phyloP scores from a whole-genome alignment of 2,888 invertebrate genomes.

The Malachius bipustulatus region DNA sequence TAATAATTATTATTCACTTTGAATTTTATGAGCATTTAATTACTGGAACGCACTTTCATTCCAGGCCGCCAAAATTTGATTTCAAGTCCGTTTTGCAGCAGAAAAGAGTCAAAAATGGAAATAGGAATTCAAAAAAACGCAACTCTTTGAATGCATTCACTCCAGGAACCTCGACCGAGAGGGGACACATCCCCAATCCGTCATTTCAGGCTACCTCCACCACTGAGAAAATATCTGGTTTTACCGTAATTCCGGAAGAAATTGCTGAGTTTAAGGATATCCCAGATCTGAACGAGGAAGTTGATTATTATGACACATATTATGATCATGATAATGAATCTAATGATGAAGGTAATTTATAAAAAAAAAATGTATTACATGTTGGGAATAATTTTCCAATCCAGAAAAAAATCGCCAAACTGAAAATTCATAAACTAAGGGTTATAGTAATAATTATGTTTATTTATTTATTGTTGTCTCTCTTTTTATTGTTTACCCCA shows the following conservation, averaged over 20 bases:
- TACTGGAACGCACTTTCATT: conserved; percentile 15
- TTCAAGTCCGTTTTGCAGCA: conserved; percentile 45
- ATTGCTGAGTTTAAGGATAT: conserved; percentile 23
- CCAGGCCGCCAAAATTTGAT: conserved; percentile 49
- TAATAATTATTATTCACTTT: conserved; percentile 30
- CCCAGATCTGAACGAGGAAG: conserved; percentile 15
- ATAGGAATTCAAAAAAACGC: conserved; percentile 28
- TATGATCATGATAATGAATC: no score
- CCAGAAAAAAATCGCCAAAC: no score
- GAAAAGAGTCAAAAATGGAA: conserved; percentile 42
- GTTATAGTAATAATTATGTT: no score
- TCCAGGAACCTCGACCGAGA: no score
- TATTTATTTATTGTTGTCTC: no score
- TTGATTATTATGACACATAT: conserved; percentile 25
- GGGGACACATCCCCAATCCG: no score
- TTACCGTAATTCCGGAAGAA: conserved; percentile 9
- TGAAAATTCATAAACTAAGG: no score
- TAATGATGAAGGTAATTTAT: no score
- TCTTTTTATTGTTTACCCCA: no score
- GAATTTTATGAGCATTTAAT: neutral
- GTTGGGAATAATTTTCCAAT: no score
- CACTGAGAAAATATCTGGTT: conserved; percentile 1
- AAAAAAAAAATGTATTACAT: no score
- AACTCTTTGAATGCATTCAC: no score
- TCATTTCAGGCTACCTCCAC: conserved; percentile 8